Evolutionary conservation across 2,888 invertebrate genomes (phyloP), one percentile per base, ranked within the genome.

Genomic region (Brenthis ino): DNA sequence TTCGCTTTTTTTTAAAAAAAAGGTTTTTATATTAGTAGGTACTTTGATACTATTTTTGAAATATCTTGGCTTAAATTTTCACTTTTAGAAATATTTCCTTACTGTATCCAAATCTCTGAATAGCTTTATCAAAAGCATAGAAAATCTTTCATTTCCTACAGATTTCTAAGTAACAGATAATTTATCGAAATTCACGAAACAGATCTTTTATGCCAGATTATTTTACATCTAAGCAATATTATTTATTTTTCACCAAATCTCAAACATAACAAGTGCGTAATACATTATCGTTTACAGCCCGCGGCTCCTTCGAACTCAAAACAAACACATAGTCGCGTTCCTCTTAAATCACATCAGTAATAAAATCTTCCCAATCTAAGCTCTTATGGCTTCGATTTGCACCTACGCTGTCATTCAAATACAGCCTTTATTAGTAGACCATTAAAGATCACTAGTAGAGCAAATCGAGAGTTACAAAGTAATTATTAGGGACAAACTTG

Each of bases 271-370:
- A 33, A 56, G 50, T 53, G n/a, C 11, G 37, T 43, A 43, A 43
- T 43, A 68, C 63, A 50, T 37, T 11, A 61, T 54, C 70, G 69
- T 71, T 71, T 71, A 69, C 73, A 67, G 72, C 69, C 60, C 70
- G 72, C 66, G 66, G 73, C 68, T 57, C 68, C 65, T 50, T 72
- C 71, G 54, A 72, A 64, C 72, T 57, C 63, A 64, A 72, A 70
- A 70, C 72, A 69, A 73, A 72, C 72, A 73, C 55, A 71, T 54
- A 66, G 65, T 58, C 47, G 51, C 67, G 64, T 69, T 66, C 67
- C 67, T 64, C 67, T 70, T 65, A 72, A 70, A 74, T 74, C 73
- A 74, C 70, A 69, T 64, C 54, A 60, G 71, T 70, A 73, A 74
- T 74, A 74, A 74, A 74, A 74, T 69, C 70, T 69, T 64, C 37